These are phyloP conservation scores for Malurus alboscapulatus DNA, from an alignment of 2,113 vertebrate genomes.

Conservation along the genomic window DNA sequence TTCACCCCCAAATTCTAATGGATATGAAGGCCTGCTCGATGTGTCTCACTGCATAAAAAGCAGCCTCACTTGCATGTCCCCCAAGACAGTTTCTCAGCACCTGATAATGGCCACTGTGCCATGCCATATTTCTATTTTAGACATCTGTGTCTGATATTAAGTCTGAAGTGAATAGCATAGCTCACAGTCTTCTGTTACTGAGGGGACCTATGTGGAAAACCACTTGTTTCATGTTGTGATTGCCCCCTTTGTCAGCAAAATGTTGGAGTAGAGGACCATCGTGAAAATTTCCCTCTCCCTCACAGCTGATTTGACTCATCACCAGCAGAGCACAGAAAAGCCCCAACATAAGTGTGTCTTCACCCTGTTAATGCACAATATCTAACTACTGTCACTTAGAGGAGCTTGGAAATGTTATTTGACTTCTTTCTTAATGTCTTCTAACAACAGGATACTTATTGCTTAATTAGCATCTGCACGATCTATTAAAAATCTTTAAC, in stretches of 20 bases:
- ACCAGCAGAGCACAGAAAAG: background rate
- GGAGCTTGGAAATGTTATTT: background rate
- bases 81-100: background rate
- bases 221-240: background rate
- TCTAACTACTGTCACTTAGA: background rate
- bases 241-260: background rate
- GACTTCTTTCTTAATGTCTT: background rate
- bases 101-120: background rate
- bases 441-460: background rate
- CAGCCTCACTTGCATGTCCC: background rate
- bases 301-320: background rate
- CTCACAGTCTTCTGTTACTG: background rate
- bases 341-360: too few species aligned
- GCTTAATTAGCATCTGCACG: fast-evolving
- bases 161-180: background rate
- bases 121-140: background rate
- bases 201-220: background rate
- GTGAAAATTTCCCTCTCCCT: background rate
- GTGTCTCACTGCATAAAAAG: background rate
- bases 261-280: background rate
- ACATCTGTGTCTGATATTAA: background rate
- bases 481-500: background rate
- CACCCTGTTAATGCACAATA: background rate
- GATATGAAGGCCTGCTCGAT: background rate
- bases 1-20: slow-evolving; percentile 67